Conservation (phyloP, 1,140 invertebrate genomes). For the Pachyrhynchus sulphureomaculatus region DNA sequence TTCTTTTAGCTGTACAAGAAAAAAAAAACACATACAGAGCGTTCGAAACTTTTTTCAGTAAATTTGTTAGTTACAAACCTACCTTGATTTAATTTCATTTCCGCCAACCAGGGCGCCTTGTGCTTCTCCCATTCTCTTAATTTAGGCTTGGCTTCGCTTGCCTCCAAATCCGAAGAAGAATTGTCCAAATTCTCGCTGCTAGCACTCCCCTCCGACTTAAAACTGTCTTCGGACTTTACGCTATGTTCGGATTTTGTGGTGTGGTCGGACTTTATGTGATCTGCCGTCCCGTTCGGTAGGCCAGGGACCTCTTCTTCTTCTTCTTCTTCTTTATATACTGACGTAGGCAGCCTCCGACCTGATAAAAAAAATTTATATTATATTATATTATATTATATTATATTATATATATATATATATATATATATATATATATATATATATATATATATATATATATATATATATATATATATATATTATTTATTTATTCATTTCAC, state of each 20-base stretch:
- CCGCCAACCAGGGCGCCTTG: conserved; percentile 67
- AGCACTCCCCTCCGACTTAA: conserved; percentile 13
- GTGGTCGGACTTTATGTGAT: conserved; percentile 34
- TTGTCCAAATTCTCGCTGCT: conserved; percentile 25
- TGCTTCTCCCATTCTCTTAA: conserved; percentile 61
- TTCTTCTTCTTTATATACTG: conserved; percentile 52
- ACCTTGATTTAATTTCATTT: conserved; percentile 66
- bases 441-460: too few species aligned
- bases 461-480: too few species aligned
- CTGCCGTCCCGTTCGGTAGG: conserved; percentile 55
- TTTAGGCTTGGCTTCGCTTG: conserved; percentile 55
- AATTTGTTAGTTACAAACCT: too few species aligned
- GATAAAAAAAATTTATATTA: too few species aligned
- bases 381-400: too few species aligned
- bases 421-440: too few species aligned
- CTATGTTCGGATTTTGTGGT: conserved; percentile 24
- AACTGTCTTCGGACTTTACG: conserved; percentile 19
- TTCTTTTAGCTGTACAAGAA: conserved; percentile 43
- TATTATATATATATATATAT: too few species aligned
- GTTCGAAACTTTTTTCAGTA: too few species aligned
- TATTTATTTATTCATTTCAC: too few species aligned
- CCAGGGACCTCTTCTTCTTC: conserved; percentile 47
- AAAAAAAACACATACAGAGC: too few species aligned
- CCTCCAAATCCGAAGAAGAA: conserved; percentile 23
- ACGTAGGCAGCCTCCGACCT: conserved; percentile 61